phyloP scores from a whole-genome alignment of 2,888 invertebrate genomes.

The Dioctria rufipes region DNA sequence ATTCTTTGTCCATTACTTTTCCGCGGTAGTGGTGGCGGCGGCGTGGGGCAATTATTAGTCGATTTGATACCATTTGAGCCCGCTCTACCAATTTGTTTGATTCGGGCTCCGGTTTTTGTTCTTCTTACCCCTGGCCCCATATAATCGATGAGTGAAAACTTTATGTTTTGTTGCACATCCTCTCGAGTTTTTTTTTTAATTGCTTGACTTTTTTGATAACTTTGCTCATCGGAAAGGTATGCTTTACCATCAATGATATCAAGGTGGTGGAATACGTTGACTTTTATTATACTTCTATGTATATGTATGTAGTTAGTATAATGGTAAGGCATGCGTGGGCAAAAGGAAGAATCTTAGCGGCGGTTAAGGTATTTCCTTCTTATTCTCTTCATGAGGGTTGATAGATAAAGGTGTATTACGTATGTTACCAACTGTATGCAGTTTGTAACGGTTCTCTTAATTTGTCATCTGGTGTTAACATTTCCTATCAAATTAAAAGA shows the following conservation, averaged over 20 bases:
- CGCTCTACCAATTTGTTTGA: slow-evolving; percentile 28
- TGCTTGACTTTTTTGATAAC: neutral
- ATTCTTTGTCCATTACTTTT: slow-evolving; percentile 24
- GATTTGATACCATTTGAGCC: slow-evolving; percentile 26
- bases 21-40: neutral
- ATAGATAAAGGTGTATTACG: neutral
- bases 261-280: slow-evolving; percentile 8
- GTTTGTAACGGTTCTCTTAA: slow-evolving; percentile 30
- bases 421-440: too few relatives aligned
- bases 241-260: neutral
- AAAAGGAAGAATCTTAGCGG: neutral
- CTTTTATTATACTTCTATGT: too few relatives aligned
- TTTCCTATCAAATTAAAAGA: too few relatives aligned
- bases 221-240: slow-evolving; percentile 13
- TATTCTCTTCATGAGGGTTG: slow-evolving; percentile 19
- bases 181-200: neutral
- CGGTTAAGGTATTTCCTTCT: neutral
- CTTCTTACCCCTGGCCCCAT: neutral
- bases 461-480: slow-evolving; percentile 35
- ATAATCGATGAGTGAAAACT: slow-evolving; percentile 24
- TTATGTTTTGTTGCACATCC: slow-evolving; percentile 28
- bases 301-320: neutral
- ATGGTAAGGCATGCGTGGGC: neutral
- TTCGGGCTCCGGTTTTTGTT: neutral
- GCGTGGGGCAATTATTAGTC: slow-evolving; percentile 45